Base-by-base conservation (phyloP, 2,888 invertebrate species). In the Parochlus steinenii region DNA sequence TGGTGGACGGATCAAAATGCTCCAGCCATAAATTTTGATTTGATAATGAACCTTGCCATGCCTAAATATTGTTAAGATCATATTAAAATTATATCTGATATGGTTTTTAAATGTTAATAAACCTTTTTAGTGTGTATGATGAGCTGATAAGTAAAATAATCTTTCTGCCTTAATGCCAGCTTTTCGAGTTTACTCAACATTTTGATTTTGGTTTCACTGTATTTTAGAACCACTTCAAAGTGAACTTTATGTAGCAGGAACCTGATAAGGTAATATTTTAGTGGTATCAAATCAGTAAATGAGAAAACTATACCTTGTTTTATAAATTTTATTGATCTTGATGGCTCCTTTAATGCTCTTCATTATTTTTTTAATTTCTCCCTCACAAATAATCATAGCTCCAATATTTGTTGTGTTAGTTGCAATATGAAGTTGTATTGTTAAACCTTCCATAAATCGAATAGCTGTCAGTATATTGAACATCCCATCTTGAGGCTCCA, bases 381-480 rank as follows among this genome's bases (percentile, higher is more conserved):
- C 10, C 6, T 26, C 5, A 12, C 12, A 17, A 14, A 19, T 11
- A 8, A 8, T 6, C 14, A 10, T n/a, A 8, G 15, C 12, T 25
- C 10, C 17, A 11, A 14, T 6, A 32, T 33, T 27, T n/a, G 11
- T 27, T 12, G 11, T 7, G 3, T 11, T 3, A 8, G 15, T 27
- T 16, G 34, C 26, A 25, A 20, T 12, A 5, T 20, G 5, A 5
- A 19, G 3, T 24, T 25, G 25, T 3, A 34, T 18, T 6, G 26
- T 49, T 12, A 68, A 49, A 1, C 68, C 69, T 48, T 73, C 73
- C 2, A 69, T 50, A 29, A 65, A 50, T 42, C 67, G 63, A n/a
- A 66, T 48, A 2, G 57, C 47, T 1, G 69, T 64, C 44, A 65
- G 54, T 3, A 61, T 53, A 32, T 58, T 58, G 25, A 55, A 44